Evolutionary conservation across 2,888 invertebrate genomes (phyloP).

Genomic region (Globia sparganii): DNA sequence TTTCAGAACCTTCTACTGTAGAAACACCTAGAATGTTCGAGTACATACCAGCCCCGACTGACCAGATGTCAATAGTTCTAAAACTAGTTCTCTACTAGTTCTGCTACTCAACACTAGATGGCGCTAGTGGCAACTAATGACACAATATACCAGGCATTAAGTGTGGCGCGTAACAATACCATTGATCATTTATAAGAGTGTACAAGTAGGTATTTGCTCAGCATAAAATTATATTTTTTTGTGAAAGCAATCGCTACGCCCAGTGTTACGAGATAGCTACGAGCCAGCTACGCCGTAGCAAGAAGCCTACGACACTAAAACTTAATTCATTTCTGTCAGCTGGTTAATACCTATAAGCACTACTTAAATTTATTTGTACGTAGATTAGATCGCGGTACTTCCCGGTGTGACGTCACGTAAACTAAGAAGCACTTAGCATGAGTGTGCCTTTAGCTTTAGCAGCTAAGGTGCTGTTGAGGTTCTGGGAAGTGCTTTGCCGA

Average conservation of each 20-base stretch:
- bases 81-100: no score
- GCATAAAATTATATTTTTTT: background rate
- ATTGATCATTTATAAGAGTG: background rate
- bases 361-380: slow-evolving; percentile 8
- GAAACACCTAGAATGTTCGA: no score
- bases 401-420: slow-evolving; percentile 18
- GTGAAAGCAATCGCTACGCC: background rate
- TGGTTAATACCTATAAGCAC: background rate
- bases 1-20: no score
- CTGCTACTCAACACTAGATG: no score
- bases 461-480: slow-evolving; percentile 9
- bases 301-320: background rate
- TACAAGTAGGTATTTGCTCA: background rate
- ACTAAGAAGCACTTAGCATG: slow-evolving; percentile 38
- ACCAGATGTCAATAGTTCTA: no score
- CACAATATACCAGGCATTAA: no score
- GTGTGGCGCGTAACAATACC: no score
- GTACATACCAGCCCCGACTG: no score
- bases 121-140: no score
- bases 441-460: slow-evolving; percentile 29
- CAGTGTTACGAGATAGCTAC: slow-evolving; percentile 2
- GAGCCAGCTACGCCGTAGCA: slow-evolving; percentile 21
- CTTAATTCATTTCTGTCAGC: background rate
- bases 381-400: slow-evolving; percentile 7
- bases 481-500: slow-evolving; percentile 11